Conservation (phyloP, 2,113 vertebrate species). For the Terrapene triunguis region DNA sequence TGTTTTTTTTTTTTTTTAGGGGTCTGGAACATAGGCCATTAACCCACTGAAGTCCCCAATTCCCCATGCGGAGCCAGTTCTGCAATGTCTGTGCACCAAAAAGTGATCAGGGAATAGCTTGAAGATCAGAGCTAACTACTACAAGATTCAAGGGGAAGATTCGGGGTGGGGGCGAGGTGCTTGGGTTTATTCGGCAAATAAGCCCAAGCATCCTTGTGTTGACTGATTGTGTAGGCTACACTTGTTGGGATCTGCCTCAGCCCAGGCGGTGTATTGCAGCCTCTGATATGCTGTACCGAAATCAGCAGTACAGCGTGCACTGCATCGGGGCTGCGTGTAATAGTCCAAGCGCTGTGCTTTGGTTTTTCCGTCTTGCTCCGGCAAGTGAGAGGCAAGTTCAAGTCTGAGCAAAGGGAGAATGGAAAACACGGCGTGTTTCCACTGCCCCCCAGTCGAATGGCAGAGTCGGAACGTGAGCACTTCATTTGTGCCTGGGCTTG, state of each 20-base stretch:
- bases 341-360: constrained; percentile 69
- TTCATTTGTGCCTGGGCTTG: too few species aligned
- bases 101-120: constrained; percentile 45
- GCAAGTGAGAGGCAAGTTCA: constrained; percentile 74
- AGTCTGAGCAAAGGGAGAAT: constrained; percentile 58
- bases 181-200: not conserved
- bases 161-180: not conserved
- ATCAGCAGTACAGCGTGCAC: not conserved
- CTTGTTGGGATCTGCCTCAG: not conserved
- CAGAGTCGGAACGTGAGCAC: not conserved
- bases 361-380: constrained; percentile 78
- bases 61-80: constrained; percentile 2
- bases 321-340: constrained; percentile 14
- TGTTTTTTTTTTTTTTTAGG: constrained; percentile 10
- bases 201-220: not conserved
- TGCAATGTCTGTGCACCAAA: not conserved
- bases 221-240: not conserved
- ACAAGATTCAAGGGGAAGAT: constrained; percentile 8
- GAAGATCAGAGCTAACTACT: constrained; percentile 40
- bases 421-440: not conserved
- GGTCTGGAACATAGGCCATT: constrained; percentile 24
- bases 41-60: not conserved
- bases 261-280: not conserved
- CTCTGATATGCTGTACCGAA: constrained; percentile 46
- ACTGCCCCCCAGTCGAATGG: constrained; percentile 32